Percentiles rank a stretch among this genome's conserved stretches.
Conservation (phyloP, 2,888 invertebrate species). For the Andrena flavipes region DNA sequence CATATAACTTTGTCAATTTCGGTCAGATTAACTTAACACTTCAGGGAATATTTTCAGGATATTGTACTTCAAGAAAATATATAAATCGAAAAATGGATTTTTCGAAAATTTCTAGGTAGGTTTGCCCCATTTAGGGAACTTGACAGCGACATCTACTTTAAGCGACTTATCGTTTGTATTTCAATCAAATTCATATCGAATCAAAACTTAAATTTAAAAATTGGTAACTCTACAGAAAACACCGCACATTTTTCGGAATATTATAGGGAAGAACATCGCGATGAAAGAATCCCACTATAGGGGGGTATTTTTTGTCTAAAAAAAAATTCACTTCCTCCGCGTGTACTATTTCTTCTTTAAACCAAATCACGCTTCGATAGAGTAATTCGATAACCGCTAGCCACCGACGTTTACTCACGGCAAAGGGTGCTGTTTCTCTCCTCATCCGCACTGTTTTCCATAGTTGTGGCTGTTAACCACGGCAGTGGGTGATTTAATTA, state of each 20-base stretch:
- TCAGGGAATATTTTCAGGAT: too few species aligned
- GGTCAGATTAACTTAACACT: too few species aligned
- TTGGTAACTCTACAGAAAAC: neutral
- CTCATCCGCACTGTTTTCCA: neutral
- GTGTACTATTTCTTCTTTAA: neutral
- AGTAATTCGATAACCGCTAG: constrained; percentile 48
- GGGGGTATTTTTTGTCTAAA: neutral
- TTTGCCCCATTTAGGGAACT: too few species aligned
- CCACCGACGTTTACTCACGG: constrained; percentile 3
- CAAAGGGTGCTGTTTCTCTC: constrained; percentile 13
- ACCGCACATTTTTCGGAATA: neutral
- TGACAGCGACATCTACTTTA: too few species aligned
- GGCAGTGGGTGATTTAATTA: constrained; percentile 48
- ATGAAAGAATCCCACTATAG: neutral
- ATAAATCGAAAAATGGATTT: too few species aligned
- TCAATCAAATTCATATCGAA: neutral
- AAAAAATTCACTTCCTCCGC: neutral
- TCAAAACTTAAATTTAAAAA: neutral
- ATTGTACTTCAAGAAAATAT: too few species aligned
- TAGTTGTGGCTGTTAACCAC: constrained; percentile 12
- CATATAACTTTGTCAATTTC: too few species aligned
- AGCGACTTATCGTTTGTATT: too few species aligned
- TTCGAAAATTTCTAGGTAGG: too few species aligned
- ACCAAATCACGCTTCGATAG: constrained; percentile 43
- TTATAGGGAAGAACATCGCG: neutral